Evolutionary conservation across 2,113 vertebrate genomes (phyloP), one percentile per base, ranked within the genome.

Genomic region (Daubentonia madagascariensis): DNA sequence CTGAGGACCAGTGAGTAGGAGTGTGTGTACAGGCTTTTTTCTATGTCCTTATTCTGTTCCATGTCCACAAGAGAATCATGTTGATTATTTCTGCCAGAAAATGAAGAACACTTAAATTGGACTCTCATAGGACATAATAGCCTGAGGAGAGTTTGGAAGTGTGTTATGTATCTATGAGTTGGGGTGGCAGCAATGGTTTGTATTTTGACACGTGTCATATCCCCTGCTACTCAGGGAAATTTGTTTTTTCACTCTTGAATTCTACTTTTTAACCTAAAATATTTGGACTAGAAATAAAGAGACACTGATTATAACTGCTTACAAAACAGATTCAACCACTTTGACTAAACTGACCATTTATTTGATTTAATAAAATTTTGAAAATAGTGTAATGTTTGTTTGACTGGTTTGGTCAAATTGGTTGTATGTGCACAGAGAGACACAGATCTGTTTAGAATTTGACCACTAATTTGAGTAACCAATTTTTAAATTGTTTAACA

Each of bases 231-330:
- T 89, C 14, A 23, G 5, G 43, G 32, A 90, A 86, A 67, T 68
- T 35, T 52, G 35, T 2, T 45, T 65, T 97, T 91, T 93, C 23
- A 50, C 78, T 65, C 43, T 93, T 88, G 35, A 92, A 80, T 96
- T 89, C 32, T 57, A 75, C 13, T 45, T 88, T 96, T 83, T 96
- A 92, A 89, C 86, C 37, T 68, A 85, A 97, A 75, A 54, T 89
- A 84, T 83, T 65, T 73, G 18, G 45, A 22, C 78, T 83, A 93
- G 52, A 89, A 92, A 86, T 92, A 70, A 45, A 70, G 75, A 80
- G 78, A 84, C 32, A 87, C 4, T 95, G 32, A 52, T 43, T 50
- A 87, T 80, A 61, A 76, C 63, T 87, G 67, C 17, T 22, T 88
- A 35, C 12, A 63, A 92, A 96, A 92, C 9, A 63, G 45, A 89